These are phyloP conservation scores for Sigmodon hispidus DNA, from an alignment of 2,113 vertebrate genomes.

Conservation along the genomic window DNA sequence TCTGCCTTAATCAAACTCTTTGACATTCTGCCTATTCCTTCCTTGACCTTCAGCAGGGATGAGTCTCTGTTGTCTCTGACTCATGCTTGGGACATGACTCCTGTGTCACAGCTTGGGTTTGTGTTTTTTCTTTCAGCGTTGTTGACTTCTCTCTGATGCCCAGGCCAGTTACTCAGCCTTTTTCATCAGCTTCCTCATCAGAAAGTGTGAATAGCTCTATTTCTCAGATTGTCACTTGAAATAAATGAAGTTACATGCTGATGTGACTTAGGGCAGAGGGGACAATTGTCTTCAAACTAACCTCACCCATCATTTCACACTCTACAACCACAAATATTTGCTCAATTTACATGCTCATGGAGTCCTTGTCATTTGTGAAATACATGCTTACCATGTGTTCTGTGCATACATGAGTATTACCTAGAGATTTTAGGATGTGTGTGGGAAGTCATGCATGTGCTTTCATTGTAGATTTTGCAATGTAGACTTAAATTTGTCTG, in stretches of 20 bases:
- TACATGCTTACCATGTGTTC: neutral
- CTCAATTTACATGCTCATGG: neutral
- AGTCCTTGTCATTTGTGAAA: neutral
- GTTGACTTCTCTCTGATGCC: neutral
- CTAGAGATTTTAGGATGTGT: neutral
- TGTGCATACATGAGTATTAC: neutral
- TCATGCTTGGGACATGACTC: rapidly evolving
- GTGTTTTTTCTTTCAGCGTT: neutral
- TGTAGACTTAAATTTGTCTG: rapidly evolving
- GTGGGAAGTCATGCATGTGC: neutral
- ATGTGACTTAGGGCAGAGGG: rapidly evolving
- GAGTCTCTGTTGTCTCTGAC: neutral
- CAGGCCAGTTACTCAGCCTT: rapidly evolving
- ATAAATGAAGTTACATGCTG: neutral
- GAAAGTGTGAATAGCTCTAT: rapidly evolving
- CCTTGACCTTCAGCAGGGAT: neutral
- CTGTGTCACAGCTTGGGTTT: neutral
- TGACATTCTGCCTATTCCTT: rapidly evolving
- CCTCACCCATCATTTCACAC: neutral
- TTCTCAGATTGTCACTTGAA: neutral
- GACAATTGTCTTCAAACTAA: rapidly evolving
- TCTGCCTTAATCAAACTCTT: neutral
- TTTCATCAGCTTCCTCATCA: neutral
- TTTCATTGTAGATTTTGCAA: neutral
- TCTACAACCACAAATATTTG: neutral